phyloP scores from a whole-genome alignment of 2,888 invertebrate species.

The Chymomyza fuscimana region DNA sequence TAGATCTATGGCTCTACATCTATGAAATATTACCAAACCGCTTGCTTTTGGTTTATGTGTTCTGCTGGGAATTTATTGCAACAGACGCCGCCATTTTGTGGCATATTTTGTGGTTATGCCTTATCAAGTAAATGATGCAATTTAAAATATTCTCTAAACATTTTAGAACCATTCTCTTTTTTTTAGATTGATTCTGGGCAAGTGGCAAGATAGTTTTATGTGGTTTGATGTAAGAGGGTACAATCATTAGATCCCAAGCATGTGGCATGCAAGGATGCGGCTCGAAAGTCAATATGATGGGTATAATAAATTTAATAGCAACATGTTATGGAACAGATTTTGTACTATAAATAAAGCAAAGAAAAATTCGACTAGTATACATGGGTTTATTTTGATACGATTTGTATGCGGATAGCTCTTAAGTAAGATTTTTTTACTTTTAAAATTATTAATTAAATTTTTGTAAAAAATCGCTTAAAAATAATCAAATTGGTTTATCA shows the following conservation, averaged over 20 bases:
- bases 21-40: constrained; percentile 1
- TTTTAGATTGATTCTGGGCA: not conserved
- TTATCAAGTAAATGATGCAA: not conserved
- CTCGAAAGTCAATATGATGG: not conserved
- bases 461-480: too few relatives aligned
- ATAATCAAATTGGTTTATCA: too few relatives aligned
- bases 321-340: not conserved
- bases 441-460: too few relatives aligned
- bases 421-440: too few relatives aligned
- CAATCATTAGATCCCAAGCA: not conserved
- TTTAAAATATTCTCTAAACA: not conserved
- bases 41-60: constrained; percentile 21
- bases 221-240: not conserved
- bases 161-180: not conserved
- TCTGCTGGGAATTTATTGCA: constrained; percentile 16
- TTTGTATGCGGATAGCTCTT: too few relatives aligned
- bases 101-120: not conserved
- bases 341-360: too few relatives aligned
- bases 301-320: not conserved
- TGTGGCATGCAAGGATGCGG: not conserved
- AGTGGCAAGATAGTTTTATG: not conserved
- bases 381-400: too few relatives aligned
- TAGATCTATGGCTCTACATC: not conserved
- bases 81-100: not conserved
- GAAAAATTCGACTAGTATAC: too few relatives aligned